Conservation (phyloP, 1,140 invertebrate genomes). For the Samia ricini region DNA sequence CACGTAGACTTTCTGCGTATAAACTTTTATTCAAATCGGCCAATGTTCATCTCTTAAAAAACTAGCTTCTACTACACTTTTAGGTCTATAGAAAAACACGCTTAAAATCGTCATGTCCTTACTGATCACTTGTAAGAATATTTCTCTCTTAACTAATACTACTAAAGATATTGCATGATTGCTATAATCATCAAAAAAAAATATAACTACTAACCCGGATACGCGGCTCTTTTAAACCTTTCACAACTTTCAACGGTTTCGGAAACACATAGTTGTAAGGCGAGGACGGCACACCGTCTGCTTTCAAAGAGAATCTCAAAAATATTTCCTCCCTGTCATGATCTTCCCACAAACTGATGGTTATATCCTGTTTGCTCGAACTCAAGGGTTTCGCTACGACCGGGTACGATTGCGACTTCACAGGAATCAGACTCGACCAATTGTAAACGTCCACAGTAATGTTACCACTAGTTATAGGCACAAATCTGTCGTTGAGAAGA, state of each 20-base stretch:
- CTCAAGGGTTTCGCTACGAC: conserved; percentile 38
- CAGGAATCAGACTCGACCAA: conserved; percentile 50
- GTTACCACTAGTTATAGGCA: conserved; percentile 48
- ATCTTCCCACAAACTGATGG: conserved; percentile 35
- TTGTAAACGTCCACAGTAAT: conserved; percentile 60
- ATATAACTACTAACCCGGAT: conserved; percentile 39
- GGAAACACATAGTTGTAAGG: conserved; percentile 60
- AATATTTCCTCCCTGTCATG: conserved; percentile 48
- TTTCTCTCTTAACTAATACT: too few relatives aligned
- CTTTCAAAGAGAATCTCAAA: conserved; percentile 48
- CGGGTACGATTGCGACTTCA: conserved; percentile 32
- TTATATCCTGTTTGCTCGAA: conserved; percentile 43
- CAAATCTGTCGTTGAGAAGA: conserved; percentile 67
- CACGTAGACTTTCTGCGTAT: too few relatives aligned
- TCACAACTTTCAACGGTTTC: conserved; percentile 43
- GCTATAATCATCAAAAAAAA: not conserved
- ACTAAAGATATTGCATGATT: too few relatives aligned
- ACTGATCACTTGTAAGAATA: too few relatives aligned
- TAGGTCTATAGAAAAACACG: too few relatives aligned
- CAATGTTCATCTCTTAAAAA: too few relatives aligned
- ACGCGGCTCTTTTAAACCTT: conserved; percentile 41
- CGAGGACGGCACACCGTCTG: conserved; percentile 37
- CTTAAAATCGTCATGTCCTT: too few relatives aligned
- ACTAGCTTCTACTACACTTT: too few relatives aligned
- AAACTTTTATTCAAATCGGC: too few relatives aligned